Conservation (phyloP, 2,797 vertebrate species). For the Anguilla marmorata region DNA sequence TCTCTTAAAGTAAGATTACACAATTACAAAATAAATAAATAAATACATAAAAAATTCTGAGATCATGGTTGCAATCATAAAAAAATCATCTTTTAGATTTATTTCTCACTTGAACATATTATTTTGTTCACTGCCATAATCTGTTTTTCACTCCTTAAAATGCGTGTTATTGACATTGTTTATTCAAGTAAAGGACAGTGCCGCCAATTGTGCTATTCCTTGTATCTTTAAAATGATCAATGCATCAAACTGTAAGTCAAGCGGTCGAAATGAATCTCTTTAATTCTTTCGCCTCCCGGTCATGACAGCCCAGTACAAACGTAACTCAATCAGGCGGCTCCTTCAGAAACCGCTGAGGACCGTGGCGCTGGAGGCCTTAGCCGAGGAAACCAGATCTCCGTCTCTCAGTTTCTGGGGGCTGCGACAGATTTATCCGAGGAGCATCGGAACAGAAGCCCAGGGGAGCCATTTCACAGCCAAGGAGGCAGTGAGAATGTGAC, state of each 20-base stretch:
- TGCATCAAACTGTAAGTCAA: neutral
- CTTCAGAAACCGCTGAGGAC: neutral
- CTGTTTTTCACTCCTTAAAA: neutral
- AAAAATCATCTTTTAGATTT: neutral
- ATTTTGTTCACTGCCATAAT: neutral
- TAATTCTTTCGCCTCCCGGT: neutral
- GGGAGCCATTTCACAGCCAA: conserved; percentile 59
- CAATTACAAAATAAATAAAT: neutral
- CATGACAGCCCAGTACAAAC: conserved; percentile 8
- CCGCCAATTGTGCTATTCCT: neutral
- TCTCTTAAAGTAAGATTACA: neutral
- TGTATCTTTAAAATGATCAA: neutral
- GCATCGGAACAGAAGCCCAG: conserved; percentile 72
- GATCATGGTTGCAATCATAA: neutral
- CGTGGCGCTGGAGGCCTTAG: conserved; percentile 61
- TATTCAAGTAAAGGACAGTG: neutral
- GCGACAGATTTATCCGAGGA: conserved; percentile 77
- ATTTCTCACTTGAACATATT: neutral
- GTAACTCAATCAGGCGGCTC: neutral
- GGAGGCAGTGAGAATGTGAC: conserved; percentile 62
- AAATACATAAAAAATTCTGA: neutral
- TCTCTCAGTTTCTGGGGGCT: conserved; percentile 69
- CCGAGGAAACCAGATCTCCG: conserved; percentile 73
- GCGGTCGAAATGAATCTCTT: conserved; percentile 15
- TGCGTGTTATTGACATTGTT: neutral